These are phyloP conservation scores for Tethya wilhelma DNA, from an alignment of 37 sponge, comb jelly and placozoan genomes.

Conservation along the genomic window DNA sequence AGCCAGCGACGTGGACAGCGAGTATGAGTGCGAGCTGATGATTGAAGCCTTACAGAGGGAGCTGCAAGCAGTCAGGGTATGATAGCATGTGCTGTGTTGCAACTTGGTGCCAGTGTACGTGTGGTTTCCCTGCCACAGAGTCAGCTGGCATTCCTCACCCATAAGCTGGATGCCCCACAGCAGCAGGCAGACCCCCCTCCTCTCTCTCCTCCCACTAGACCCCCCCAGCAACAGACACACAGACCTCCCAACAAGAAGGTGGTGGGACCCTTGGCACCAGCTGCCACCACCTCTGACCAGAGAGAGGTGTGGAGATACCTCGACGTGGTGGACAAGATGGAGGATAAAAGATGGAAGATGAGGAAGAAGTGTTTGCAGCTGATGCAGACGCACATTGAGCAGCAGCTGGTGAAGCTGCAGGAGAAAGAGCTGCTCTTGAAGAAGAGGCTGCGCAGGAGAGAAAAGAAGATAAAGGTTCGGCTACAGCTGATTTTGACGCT, in stretches of 20 bases:
- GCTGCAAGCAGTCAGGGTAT: conserved; percentile 21
- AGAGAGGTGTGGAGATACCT: not conserved
- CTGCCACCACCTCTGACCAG: not conserved
- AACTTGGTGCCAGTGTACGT: not conserved
- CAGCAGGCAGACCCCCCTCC: not conserved
- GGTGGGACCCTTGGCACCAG: not conserved
- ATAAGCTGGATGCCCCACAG: not conserved
- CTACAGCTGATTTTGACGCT: not conserved
- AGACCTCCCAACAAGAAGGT: not conserved
- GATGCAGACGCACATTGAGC: conserved; percentile 9
- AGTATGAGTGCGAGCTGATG: conserved; percentile 29
- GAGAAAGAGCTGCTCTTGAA: not conserved
- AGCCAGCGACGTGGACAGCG: conserved; percentile 4
- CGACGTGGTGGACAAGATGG: conserved; percentile 8
- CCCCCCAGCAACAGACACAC: not conserved
- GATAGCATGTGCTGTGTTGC: not conserved
- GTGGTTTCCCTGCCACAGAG: conserved; percentile 5
- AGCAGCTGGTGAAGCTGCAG: not conserved
- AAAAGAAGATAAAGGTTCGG: conserved; percentile 12
- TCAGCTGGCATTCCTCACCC: conserved; percentile 22
- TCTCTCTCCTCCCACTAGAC: too few species aligned
- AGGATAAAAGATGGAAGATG: not conserved
- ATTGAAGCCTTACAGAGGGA: conserved; percentile 15
- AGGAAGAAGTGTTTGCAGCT: conserved; percentile 1
- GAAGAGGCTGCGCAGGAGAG: conserved; percentile 2